phyloP scores from a whole-genome alignment of 1,140 invertebrate species.

The Campoletis sonorensis region DNA sequence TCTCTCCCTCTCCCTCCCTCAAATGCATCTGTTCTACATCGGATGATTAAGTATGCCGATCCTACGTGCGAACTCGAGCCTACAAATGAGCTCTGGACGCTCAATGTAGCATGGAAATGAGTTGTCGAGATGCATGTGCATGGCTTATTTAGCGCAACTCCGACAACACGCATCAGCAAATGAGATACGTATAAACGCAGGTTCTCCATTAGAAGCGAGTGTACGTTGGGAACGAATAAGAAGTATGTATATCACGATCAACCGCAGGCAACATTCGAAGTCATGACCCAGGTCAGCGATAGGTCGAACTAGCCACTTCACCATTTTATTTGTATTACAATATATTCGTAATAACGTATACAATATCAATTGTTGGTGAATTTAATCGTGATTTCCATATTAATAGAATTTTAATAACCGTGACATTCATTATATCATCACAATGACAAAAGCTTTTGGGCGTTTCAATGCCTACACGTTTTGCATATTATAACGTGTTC shows the following conservation, averaged over 20 bases:
- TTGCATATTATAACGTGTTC: not conserved
- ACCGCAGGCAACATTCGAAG: conserved; percentile 59
- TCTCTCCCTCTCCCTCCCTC: not conserved
- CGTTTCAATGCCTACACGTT: not conserved
- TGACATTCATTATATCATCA: not conserved
- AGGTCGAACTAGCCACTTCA: conserved; percentile 18
- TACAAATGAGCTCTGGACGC: not conserved
- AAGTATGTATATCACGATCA: conserved; percentile 55
- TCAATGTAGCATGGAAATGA: conserved; percentile 24
- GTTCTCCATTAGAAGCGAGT: not conserved
- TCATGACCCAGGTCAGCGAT: conserved; percentile 60
- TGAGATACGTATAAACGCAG: conserved; percentile 30
- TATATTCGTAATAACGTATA: not conserved
- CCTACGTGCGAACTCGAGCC: not conserved
- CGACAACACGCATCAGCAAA: conserved; percentile 25
- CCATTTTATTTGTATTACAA: not conserved
- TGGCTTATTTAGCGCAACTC: conserved; percentile 39
- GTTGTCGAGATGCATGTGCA: not conserved
- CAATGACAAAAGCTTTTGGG: not conserved
- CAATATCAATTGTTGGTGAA: not conserved
- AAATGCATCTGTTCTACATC: not conserved
- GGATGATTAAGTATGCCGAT: conserved; percentile 13
- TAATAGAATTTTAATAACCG: not conserved
- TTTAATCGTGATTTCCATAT: not conserved
- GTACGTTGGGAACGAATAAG: conserved; percentile 12